Base-by-base conservation (phyloP, 2,797 vertebrate species). In the Sebastolobus alascanus region DNA sequence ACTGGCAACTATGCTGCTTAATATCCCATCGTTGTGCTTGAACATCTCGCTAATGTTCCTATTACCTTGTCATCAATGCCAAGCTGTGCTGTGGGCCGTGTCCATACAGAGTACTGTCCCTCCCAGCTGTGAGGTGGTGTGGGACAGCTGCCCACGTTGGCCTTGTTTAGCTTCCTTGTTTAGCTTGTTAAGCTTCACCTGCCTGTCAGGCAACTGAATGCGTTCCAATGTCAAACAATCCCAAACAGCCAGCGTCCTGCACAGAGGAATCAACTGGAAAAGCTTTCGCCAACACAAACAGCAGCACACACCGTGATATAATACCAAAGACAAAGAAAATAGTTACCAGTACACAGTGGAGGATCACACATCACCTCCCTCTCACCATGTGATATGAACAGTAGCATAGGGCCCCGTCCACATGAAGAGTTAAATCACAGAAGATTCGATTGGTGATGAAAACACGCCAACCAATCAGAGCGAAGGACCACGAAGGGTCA, bases 391-490 rank as follows among this genome's bases (percentile, higher is more conserved):
- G 65, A 87, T 82, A 80, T 58, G 50, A 77, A 89, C 86, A 87
- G 82, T 82, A 80, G 73, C 75, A 58, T 1, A 22, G 55, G 61
- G 40, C 73, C 64, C 52, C 58, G 58, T 58, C 76, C 22, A 70
- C 58, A 40, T 35, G 29, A 74, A 64, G 71, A 82, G 75, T 73
- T 84, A 86, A 79, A 90, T 54, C 82, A 13, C 82, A 71, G 55
- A 67, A 61, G 56, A 64, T 75, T 83, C 27, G 70, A 87, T 77
- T 82, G 77, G 73, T 46, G n/a, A 67, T 81, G 86, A 86, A 67
- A 91, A 85, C 54, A 74, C 0, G 11, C 59, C 77, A 88, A 83
- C 89, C 87, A 88, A 79, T 87, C 83, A 65, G 50, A 78, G 58
- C 73, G 63, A 35, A 80, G 68, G 74, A 72, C 77, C 74, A 72